These are phyloP conservation scores for Phoebastria nigripes DNA, from an alignment of 2,797 vertebrate genomes.

Conservation along the genomic window DNA sequence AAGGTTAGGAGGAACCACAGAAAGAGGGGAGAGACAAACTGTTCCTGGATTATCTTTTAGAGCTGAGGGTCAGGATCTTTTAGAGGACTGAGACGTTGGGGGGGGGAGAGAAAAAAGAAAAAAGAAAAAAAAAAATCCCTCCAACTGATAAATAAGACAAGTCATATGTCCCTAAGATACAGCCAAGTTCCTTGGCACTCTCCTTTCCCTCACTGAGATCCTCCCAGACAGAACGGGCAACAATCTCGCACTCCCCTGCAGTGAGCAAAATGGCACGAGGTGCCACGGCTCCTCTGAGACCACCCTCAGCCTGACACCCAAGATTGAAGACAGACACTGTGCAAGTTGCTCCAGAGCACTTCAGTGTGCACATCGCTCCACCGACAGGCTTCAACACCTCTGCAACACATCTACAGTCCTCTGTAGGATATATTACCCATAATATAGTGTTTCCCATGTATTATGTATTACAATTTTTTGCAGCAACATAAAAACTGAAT, in stretches of 20 bases:
- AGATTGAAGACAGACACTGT: accelerated
- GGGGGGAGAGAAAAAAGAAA: no score
- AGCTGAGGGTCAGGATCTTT: neutral
- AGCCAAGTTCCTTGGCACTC: neutral
- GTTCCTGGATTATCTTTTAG: neutral
- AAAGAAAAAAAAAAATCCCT: neutral
- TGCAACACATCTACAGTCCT: neutral
- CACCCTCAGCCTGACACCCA: neutral
- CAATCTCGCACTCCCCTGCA: neutral
- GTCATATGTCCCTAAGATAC: neutral
- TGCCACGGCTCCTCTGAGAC: neutral
- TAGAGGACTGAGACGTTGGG: neutral
- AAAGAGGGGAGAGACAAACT: neutral
- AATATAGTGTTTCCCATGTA: neutral
- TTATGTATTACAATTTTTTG: neutral
- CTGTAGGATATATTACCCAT: accelerated
- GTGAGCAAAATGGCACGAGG: neutral
- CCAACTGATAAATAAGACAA: neutral
- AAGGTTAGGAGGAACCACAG: neutral
- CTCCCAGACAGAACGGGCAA: neutral
- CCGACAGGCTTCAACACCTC: neutral
- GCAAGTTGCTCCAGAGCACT: neutral
- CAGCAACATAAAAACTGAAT: neutral
- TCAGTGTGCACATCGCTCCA: accelerated
- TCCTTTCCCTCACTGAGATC: neutral